Evolutionary conservation across 1,140 invertebrate species (phyloP).

Genomic region (Calliphora vicina): DNA sequence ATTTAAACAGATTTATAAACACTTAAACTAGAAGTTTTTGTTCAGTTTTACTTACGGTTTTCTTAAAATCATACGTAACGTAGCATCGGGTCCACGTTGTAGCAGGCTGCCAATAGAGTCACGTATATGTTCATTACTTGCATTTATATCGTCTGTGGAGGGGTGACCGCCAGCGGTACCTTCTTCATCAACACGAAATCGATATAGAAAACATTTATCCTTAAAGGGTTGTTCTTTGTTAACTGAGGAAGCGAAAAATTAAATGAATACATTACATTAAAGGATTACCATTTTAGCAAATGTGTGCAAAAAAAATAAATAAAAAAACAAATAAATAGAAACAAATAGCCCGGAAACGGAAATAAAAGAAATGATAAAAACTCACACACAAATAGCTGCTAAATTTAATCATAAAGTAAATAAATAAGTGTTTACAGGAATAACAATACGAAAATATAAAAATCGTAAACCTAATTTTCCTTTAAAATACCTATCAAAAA

Average conservation of each 20-base stretch:
- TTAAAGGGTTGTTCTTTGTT: constrained; percentile 82
- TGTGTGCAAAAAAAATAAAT: not conserved
- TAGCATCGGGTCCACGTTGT: constrained; percentile 78
- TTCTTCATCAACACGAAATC: constrained; percentile 79
- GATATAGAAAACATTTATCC: constrained; percentile 85
- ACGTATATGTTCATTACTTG: constrained; percentile 74
- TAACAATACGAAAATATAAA: not conserved
- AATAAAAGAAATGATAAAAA: not conserved
- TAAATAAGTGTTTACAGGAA: not conserved
- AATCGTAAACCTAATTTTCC: not conserved
- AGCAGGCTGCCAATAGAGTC: constrained; percentile 73
- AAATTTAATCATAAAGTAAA: not conserved
- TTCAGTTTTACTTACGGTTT: constrained; percentile 82
- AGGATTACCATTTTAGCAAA: constrained; percentile 8
- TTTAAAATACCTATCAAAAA: too few relatives aligned
- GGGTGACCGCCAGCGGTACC: constrained; percentile 64
- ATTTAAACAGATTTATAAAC: not conserved
- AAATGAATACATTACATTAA: constrained; percentile 39
- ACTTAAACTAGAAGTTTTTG: too few relatives aligned
- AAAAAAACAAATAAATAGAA: too few relatives aligned
- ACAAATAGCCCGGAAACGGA: not conserved
- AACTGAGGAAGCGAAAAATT: constrained; percentile 64
- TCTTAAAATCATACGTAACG: constrained; percentile 80
- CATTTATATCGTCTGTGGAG: constrained; percentile 67
- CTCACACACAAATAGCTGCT: not conserved